Evolutionary conservation across 2,113 vertebrate species (phyloP), one percentile per base, ranked within the genome.

Genomic region (Hippopotamus amphibius): DNA sequence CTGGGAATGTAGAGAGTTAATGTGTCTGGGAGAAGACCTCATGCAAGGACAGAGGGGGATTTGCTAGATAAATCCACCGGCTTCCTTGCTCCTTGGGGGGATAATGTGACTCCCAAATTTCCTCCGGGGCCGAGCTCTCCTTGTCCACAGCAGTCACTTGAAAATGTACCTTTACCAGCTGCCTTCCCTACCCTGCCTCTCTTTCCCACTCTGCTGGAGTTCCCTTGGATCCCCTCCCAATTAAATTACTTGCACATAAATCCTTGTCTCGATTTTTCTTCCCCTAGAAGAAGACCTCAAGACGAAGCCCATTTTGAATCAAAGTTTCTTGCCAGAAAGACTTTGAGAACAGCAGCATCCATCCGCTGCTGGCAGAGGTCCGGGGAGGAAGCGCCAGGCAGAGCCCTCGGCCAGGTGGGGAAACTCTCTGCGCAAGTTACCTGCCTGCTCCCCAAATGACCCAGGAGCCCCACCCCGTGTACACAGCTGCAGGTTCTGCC

Each of bases 291-390:
- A 22, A 92, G 79, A 84, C 82, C 41, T 77, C 22, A 48, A 88
- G 63, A 71, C 61, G 82, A 77, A 87, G 83, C 90, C 46, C 43
- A 10, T 48, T 63, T 72, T 87, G 77, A 53, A n/a, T 37, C 91
- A 26, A 82, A 74, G 22, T 84, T 96, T 86, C 17, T 79, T 30
- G 26, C 79, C 66, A 88, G 63, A 72, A 95, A 85, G 81, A 88
- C 69, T 82, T 57, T 4, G 17, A 65, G 65, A 69, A 14, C 37
- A 43, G 55, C 57, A 48, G 41, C 17, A 2, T 15, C 79, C 41
- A 61, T 53, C 69, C 26, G 14, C 48, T 43, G 41, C 12, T 17
- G 53, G 33, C 61, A 65, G 65, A 26, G n/a, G 65, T 37, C 43
- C 0, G 6, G 1, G 41, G 22, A 10, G 26, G n/a, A 19, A 15